phyloP scores from a whole-genome alignment of 2,888 invertebrate genomes.

The Athalia rosae region DNA sequence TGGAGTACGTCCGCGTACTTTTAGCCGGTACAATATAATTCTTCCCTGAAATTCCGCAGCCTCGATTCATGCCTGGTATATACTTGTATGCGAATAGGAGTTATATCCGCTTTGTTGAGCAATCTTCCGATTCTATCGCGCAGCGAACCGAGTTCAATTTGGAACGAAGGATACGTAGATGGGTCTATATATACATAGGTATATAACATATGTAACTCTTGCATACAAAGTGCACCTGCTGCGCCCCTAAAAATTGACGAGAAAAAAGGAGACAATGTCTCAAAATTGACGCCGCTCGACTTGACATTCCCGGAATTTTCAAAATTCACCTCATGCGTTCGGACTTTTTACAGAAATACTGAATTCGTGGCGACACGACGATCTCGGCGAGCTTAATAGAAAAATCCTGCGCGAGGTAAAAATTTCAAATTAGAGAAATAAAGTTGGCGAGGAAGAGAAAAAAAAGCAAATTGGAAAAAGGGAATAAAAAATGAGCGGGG shows the following conservation, averaged over 20 bases:
- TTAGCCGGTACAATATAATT: no score
- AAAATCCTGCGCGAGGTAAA: neutral
- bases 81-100: slow-evolving; percentile 29
- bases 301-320: neutral
- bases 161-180: slow-evolving; percentile 18
- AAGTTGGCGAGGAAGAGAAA: neutral
- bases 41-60: no score
- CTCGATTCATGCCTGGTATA: neutral
- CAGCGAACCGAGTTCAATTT: slow-evolving; percentile 38
- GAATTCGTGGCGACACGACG: neutral
- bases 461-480: neutral
- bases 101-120: slow-evolving; percentile 40
- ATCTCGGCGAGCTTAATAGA: neutral
- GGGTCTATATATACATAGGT: neutral
- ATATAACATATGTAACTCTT: neutral
- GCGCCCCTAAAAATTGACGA: neutral
- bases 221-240: neutral
- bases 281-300: neutral
- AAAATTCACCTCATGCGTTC: neutral
- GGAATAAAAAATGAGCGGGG: neutral
- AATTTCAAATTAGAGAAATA: neutral
- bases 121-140: slow-evolving; percentile 17
- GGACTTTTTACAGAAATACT: no score
- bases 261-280: neutral
- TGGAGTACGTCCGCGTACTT: no score